Evolutionary conservation across 1,140 invertebrate species (phyloP).

Genomic region (Bombus impatiens): DNA sequence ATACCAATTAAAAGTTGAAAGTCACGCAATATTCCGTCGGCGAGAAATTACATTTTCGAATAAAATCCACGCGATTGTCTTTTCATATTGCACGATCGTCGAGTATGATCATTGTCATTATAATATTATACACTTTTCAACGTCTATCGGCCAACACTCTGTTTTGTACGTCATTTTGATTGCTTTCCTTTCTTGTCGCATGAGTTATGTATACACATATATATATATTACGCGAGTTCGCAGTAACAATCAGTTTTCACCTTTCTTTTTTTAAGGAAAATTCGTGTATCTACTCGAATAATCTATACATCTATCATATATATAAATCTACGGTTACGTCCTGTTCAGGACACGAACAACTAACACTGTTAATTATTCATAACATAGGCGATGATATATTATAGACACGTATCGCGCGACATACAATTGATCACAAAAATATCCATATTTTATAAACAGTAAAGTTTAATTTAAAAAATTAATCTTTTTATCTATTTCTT

Average conservation of each 20-base stretch:
- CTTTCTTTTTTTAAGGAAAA: background rate
- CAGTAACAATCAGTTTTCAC: slow-evolving; percentile 5
- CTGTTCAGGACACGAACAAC: slow-evolving; percentile 1
- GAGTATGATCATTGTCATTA: slow-evolving; percentile 5
- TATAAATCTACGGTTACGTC: slow-evolving; percentile 8
- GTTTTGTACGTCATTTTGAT: background rate
- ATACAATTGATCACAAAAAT: background rate
- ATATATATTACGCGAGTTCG: slow-evolving; percentile 5
- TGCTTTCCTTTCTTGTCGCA: background rate
- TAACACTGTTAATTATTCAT: slow-evolving; percentile 15
- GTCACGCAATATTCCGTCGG: background rate
- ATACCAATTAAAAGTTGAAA: background rate
- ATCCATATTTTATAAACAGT: background rate
- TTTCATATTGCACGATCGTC: slow-evolving; percentile 23
- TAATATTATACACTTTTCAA: slow-evolving; percentile 4
- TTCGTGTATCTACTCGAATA: slow-evolving; percentile 1
- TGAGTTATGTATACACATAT: background rate
- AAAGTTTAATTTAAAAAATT: background rate
- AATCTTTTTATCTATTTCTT: background rate
- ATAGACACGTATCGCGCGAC: background rate
- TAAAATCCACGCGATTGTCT: slow-evolving; percentile 19
- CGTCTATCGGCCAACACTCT: background rate
- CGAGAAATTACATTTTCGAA: background rate
- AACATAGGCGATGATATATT: slow-evolving; percentile 6
- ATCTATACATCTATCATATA: slow-evolving; percentile 1